phyloP scores from a whole-genome alignment of 1,140 invertebrate species.

The Acromyrmex echinatior region DNA sequence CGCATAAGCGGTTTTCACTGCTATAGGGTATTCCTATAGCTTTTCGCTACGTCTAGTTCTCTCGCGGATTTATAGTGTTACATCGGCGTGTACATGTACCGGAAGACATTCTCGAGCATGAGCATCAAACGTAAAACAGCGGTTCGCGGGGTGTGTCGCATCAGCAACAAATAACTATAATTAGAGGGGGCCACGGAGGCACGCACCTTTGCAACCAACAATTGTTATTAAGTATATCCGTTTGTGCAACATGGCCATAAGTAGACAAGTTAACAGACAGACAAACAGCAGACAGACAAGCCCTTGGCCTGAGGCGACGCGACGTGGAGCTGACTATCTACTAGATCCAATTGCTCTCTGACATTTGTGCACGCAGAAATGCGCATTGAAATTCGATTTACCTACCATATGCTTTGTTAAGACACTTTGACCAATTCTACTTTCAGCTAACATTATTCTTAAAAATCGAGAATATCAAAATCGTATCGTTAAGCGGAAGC shows the following conservation, averaged over 20 bases:
- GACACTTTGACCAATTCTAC: constrained; percentile 28
- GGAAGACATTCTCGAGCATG: not conserved
- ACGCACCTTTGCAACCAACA: constrained; percentile 69
- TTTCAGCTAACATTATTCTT: constrained; percentile 1
- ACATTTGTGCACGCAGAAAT: constrained; percentile 70
- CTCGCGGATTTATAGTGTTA: not conserved
- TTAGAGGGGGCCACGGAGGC: constrained; percentile 13
- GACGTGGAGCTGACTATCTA: constrained; percentile 74
- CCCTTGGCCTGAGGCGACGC: constrained; percentile 69
- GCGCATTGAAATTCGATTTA: constrained; percentile 78
- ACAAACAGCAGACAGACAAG: constrained; percentile 72
- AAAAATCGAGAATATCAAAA: not conserved
- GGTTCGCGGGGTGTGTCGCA: constrained; percentile 2
- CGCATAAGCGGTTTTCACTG: not conserved
- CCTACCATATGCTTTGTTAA: constrained; percentile 46
- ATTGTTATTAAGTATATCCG: constrained; percentile 77
- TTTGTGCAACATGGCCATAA: constrained; percentile 76
- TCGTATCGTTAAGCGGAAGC: not conserved
- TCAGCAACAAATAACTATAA: constrained; percentile 20
- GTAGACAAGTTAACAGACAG: constrained; percentile 69
- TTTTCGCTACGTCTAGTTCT: not conserved
- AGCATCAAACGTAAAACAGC: constrained; percentile 27
- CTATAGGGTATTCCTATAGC: not conserved
- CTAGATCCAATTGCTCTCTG: constrained; percentile 74
- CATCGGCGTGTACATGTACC: not conserved